These are phyloP conservation scores for Metaphire vulgaris DNA, from an alignment of 1,140 invertebrate species.

Conservation along the genomic window DNA sequence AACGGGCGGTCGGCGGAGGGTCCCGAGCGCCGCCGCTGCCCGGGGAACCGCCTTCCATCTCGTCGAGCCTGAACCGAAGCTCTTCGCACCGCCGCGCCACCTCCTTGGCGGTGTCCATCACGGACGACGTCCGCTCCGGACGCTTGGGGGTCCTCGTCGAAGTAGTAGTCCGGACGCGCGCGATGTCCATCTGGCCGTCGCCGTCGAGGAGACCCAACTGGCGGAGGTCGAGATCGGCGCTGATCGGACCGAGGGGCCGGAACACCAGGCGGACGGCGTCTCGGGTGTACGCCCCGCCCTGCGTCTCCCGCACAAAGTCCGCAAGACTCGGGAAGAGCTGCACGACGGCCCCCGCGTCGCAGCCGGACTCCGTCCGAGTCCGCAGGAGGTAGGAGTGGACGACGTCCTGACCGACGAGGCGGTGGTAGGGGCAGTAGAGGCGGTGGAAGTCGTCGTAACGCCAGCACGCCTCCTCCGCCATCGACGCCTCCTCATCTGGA, in stretches of 20 bases:
- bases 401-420: constrained; percentile 12
- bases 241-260: neutral
- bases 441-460: constrained; percentile 22
- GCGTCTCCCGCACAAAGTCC: neutral
- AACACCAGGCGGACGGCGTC: neutral
- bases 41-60: no score
- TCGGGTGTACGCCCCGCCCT: neutral
- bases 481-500: constrained; percentile 6
- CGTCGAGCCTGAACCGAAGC: neutral
- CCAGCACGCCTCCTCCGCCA: neutral
- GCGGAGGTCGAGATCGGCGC: neutral
- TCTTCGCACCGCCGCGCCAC: neutral
- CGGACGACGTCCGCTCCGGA: neutral
- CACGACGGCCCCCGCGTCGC: neutral
- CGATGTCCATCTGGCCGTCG: no score
- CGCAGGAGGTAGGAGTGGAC: neutral
- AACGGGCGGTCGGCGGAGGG: no score
- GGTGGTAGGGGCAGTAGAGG: constrained; percentile 20
- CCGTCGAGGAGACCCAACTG: neutral
- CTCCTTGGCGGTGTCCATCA: neutral
- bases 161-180: neutral
- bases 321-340: no score
- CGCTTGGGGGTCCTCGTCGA: no score
- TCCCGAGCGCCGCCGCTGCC: no score
- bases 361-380: neutral